Percentiles rank a stretch among this genome's conserved stretches.
These are phyloP conservation scores for Lamellibrachia satsuma DNA, from an alignment of 2,888 invertebrate species.

Conservation along the genomic window DNA sequence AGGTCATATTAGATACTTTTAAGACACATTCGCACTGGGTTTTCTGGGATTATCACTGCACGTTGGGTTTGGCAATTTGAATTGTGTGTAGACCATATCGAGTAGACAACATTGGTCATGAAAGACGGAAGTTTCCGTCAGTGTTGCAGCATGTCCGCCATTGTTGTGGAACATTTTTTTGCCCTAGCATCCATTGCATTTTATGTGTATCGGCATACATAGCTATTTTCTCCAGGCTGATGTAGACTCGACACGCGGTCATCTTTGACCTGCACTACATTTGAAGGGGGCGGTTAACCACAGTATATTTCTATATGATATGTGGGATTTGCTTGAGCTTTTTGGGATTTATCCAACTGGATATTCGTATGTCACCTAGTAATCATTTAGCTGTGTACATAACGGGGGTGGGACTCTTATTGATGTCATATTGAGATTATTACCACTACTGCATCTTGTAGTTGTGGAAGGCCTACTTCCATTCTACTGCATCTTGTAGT, in stretches of 20 bases:
- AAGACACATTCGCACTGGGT: background rate
- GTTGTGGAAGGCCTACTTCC: background rate
- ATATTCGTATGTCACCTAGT: slow-evolving; percentile 12
- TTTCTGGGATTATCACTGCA: background rate
- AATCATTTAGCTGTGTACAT: background rate
- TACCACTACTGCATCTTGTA: background rate
- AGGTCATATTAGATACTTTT: background rate
- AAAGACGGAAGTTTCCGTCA: background rate
- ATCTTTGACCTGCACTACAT: background rate
- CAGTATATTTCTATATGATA: slow-evolving; percentile 9
- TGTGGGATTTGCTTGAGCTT: background rate
- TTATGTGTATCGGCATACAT: background rate
- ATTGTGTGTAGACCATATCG: background rate
- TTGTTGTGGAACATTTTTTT: background rate
- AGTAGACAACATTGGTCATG: background rate
- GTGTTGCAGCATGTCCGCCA: background rate
- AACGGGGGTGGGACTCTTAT: background rate
- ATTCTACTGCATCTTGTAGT: background rate
- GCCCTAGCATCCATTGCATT: background rate
- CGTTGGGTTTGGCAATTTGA: background rate
- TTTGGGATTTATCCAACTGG: background rate
- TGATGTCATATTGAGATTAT: background rate
- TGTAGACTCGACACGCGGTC: no score
- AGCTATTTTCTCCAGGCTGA: background rate
- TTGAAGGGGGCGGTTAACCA: background rate